Conservation (phyloP, 2,888 invertebrate genomes). For the Drosophila kambysellisi region DNA sequence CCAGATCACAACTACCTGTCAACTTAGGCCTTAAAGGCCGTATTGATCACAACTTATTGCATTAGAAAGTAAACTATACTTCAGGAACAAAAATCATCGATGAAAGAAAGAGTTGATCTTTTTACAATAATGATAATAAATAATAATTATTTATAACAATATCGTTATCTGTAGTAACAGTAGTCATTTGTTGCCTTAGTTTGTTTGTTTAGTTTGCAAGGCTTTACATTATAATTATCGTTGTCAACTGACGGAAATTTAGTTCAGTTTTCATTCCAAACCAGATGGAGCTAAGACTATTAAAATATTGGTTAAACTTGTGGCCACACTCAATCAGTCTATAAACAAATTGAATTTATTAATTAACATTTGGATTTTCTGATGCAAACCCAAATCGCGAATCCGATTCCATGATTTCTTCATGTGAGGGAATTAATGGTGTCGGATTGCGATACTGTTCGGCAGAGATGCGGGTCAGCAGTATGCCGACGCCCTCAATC, state of each 20-base stretch:
- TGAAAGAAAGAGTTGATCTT: not conserved
- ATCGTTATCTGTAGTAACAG: not conserved
- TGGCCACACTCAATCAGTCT: not conserved
- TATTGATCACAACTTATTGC: not conserved
- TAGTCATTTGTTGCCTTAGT: not conserved
- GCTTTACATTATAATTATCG: not conserved
- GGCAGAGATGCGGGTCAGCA: constrained; percentile 64
- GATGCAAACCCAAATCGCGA: constrained; percentile 39
- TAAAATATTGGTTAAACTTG: constrained; percentile 3
- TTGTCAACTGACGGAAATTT: not conserved
- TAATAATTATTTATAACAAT: not conserved
- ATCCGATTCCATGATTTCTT: constrained; percentile 34
- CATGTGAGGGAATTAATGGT: constrained; percentile 25
- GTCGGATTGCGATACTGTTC: constrained; percentile 56
- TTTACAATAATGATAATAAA: too few relatives aligned
- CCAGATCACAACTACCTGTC: constrained; percentile 43
- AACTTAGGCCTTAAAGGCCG: not conserved
- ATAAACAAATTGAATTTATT: constrained; percentile 44
- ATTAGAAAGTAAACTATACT: not conserved
- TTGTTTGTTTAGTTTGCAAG: not conserved
- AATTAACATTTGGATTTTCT: constrained; percentile 47
- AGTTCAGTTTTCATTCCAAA: not conserved
- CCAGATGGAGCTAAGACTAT: not conserved
- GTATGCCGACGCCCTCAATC: constrained; percentile 66
- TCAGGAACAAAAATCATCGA: not conserved